phyloP scores from a whole-genome alignment of 92 coral and sea anemone species.

The Paramuricea clavata region DNA sequence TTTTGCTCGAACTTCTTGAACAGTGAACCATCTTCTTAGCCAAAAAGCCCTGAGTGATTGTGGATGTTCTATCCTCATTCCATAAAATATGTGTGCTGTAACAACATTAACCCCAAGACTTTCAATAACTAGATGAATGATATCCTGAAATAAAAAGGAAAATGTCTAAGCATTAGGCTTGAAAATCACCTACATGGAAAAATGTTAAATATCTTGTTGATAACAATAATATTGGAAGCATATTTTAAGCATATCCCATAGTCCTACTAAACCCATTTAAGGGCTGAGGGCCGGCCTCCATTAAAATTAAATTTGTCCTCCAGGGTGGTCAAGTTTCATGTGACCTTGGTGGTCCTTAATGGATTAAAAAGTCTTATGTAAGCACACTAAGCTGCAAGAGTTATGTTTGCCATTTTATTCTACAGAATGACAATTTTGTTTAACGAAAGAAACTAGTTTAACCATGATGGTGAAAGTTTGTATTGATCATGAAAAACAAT shows the following conservation, averaged over 20 bases:
- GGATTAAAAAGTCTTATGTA: not conserved
- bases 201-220: too few species aligned
- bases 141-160: constrained; percentile 75
- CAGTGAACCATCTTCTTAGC: constrained; percentile 89
- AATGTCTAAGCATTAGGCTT: too few species aligned
- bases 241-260: too few species aligned
- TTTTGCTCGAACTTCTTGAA: constrained; percentile 91
- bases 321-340: not conserved
- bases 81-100: constrained; percentile 86
- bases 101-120: constrained; percentile 98
- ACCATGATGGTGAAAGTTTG: too few species aligned
- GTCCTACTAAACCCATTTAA: too few species aligned
- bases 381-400: not conserved
- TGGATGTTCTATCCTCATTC: constrained; percentile 92
- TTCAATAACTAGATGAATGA: constrained; percentile 92
- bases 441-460: not conserved
- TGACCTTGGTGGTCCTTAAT: too few species aligned
- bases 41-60: constrained; percentile 87
- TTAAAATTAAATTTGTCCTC: too few species aligned
- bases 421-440: not conserved
- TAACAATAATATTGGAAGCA: too few species aligned
- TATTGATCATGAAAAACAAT: not conserved
- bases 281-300: too few species aligned
- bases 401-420: not conserved
- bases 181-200: too few species aligned